These are phyloP conservation scores for Lithobates pipiens DNA, from an alignment of 2,797 vertebrate genomes.

Conservation along the genomic window DNA sequence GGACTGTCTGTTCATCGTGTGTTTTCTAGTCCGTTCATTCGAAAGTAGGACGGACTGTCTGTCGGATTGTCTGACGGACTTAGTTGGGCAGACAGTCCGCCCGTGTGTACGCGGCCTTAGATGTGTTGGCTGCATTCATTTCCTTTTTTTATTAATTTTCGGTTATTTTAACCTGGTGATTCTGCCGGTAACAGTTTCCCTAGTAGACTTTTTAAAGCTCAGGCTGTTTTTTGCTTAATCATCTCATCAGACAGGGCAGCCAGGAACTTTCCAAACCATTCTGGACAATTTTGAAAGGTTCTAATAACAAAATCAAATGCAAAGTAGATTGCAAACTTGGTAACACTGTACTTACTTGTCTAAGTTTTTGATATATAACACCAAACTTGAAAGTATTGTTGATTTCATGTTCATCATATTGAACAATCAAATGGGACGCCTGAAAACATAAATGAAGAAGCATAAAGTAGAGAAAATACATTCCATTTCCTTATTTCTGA, in stretches of 20 bases:
- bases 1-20: too few relatives aligned
- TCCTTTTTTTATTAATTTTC: too few relatives aligned
- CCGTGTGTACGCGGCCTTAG: too few relatives aligned
- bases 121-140: too few relatives aligned
- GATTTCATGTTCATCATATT: slow-evolving; percentile 95
- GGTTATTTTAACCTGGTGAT: too few relatives aligned
- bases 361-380: slow-evolving; percentile 94
- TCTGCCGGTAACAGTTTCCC: background rate
- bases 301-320: background rate
- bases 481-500: too few relatives aligned
- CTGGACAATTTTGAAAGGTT: background rate
- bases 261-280: background rate
- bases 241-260: too few relatives aligned
- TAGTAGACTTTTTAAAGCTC: background rate
- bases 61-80: too few relatives aligned
- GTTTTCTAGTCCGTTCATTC: too few relatives aligned
- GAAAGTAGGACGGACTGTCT: too few relatives aligned
- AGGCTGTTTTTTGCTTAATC: too few relatives aligned
- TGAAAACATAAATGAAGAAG: slow-evolving; percentile 64
- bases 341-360: slow-evolving; percentile 82
- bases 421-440: slow-evolving; percentile 95
- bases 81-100: too few relatives aligned
- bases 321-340: background rate
- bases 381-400: slow-evolving; percentile 99
- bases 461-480: background rate